Conservation (phyloP, 2,888 invertebrate species). For the Eremobia ochroleuca region DNA sequence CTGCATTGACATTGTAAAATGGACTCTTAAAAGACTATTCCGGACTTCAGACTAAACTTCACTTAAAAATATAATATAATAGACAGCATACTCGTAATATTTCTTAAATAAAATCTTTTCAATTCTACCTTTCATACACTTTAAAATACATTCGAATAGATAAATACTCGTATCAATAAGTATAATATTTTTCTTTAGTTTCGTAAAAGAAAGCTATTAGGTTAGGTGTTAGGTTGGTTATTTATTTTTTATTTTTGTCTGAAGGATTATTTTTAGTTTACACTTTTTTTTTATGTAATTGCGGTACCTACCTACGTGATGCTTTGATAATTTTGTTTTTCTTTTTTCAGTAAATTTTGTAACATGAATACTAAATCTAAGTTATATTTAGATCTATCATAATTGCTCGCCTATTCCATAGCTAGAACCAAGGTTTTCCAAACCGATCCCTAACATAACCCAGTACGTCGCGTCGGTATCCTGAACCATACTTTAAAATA, state of each 20-base stretch:
- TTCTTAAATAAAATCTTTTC: conserved; percentile 54
- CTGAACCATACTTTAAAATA: neutral
- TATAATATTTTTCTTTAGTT: neutral
- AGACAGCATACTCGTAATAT: conserved; percentile 41
- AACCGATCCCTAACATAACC: neutral
- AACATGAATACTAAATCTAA: neutral
- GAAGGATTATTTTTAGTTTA: neutral
- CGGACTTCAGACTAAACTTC: conserved; percentile 73
- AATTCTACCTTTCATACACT: conserved; percentile 32
- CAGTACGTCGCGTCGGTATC: neutral
- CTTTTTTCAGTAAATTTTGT: neutral
- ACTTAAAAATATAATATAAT: conserved; percentile 70
- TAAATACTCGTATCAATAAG: no score
- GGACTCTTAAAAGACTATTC: conserved; percentile 81
- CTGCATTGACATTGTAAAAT: conserved; percentile 81
- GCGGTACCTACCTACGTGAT: neutral
- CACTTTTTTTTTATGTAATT: neutral
- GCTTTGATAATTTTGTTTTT: no score
- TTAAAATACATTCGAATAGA: neutral
- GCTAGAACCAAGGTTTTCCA: neutral
- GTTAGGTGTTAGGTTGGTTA: no score
- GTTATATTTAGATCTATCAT: neutral
- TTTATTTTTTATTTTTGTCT: neutral
- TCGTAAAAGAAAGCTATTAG: no score
- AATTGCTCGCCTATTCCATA: neutral